phyloP scores from a whole-genome alignment of 1,140 invertebrate genomes.

The Globodera ellingtonae region DNA sequence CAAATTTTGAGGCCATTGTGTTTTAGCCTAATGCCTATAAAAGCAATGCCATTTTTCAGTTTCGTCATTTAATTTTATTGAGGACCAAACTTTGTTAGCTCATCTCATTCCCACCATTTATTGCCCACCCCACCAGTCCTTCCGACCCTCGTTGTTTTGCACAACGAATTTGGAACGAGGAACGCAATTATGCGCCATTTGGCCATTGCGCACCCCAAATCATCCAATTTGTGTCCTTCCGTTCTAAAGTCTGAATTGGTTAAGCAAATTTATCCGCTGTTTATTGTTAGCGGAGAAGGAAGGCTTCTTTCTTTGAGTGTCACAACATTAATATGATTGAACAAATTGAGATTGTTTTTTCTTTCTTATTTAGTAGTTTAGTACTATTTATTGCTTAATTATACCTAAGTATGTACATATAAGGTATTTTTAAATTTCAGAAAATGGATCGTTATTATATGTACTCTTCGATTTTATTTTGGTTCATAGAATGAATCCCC shows the following conservation, averaged over 20 bases:
- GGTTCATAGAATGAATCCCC: background rate
- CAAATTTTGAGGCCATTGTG: background rate
- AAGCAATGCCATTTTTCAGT: background rate
- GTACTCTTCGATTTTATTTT: background rate
- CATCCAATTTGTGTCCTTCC: background rate
- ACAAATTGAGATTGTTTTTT: no score
- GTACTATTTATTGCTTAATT: no score
- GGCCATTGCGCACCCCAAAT: background rate
- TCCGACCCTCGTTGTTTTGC: background rate
- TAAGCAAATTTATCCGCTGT: background rate
- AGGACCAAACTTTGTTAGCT: background rate
- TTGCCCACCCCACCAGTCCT: background rate
- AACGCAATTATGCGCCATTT: conserved; percentile 3
- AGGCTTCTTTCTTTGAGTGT: no score
- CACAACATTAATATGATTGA: no score
- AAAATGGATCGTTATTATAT: no score
- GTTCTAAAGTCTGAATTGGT: background rate
- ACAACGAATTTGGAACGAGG: background rate
- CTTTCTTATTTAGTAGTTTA: no score
- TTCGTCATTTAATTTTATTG: background rate
- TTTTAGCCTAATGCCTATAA: background rate
- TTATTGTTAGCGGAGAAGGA: background rate
- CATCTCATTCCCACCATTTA: background rate
- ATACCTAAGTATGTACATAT: no score
- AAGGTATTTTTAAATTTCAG: no score